Percentiles rank a stretch among this genome's conserved stretches.
phyloP scores from a whole-genome alignment of 2,797 vertebrate species.

The Poecilia wingei region DNA sequence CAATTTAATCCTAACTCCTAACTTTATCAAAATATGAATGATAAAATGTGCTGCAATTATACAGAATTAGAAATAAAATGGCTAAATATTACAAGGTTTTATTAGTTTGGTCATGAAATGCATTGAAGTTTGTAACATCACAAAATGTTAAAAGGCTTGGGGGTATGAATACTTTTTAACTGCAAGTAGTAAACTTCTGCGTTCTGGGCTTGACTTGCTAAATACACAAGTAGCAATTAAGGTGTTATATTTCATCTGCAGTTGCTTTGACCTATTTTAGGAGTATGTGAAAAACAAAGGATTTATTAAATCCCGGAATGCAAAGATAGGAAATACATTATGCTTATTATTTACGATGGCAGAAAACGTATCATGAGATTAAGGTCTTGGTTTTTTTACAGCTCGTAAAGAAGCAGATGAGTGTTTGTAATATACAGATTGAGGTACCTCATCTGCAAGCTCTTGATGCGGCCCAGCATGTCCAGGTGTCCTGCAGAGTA shows the following conservation, averaged over 20 bases:
- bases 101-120: background rate
- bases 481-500: constrained; percentile 97
- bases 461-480: constrained; percentile 98
- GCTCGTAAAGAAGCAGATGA: background rate
- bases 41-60: background rate
- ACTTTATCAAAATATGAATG: too few species aligned
- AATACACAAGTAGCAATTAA: background rate
- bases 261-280: background rate
- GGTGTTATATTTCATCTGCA: background rate
- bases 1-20: too few species aligned
- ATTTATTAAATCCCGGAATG: background rate
- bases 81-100: background rate
- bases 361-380: background rate
- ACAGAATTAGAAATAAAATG: background rate
- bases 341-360: background rate
- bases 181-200: background rate
- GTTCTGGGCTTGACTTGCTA: background rate
- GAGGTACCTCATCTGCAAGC: constrained; percentile 89
- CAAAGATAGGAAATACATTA: background rate
- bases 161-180: background rate
- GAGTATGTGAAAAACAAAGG: background rate
- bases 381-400: background rate
- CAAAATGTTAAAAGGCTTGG: background rate
- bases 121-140: background rate
- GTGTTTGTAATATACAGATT: background rate